Evolutionary conservation across 37 sponge, comb jelly and placozoan genomes (phyloP), one percentile per base, ranked within the genome.

Genomic region (Petrosia ficiformis): DNA sequence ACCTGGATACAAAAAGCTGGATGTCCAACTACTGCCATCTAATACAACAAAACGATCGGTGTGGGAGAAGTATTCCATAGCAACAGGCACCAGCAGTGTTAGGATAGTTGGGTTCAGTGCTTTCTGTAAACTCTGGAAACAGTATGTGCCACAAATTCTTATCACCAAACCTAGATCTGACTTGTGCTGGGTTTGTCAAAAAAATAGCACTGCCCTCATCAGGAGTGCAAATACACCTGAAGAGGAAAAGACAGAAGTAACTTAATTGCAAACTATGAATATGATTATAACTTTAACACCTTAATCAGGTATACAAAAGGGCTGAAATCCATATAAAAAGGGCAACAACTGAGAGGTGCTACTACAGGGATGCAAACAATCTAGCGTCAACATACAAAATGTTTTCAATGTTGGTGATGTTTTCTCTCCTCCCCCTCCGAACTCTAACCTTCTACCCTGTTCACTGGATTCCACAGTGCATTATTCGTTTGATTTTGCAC

Each of bases 131-230:
- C 59, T 76, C 22, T 87, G 82, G 88, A 59, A 48, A 42, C 37
- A 58, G 44, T 60, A 80, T 58, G 60, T 39, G 58, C 87, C 87
- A 14, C 58, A 70, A 11, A 70, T 86, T n/a, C 4, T 42, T 6
- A 42, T 86, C 2, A 80, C 70, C 66, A 80, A 86, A 57, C 81
- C 77, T 16, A 81, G 70, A 78, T 65, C 67, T 0, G 88, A 81
- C 40, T 73, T 87, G 26, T 81, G 88, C 59, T 87, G 88, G 88
- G 59, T 67, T 29, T 87, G 88, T 36, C 87, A 87, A 31, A 57
- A 81, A 26, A 87, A 81, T 48, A 76, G 77, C 26, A 26, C 32
- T 16, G 60, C 67, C 24, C 61, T 87, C 32, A 70, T 81, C 74
- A 71, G 74, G 43, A 39, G 63, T 1, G 38, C 75, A 37, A 82